Evolutionary conservation across 1,140 invertebrate species (phyloP).

Genomic region (Dendroctonus ponderosae): DNA sequence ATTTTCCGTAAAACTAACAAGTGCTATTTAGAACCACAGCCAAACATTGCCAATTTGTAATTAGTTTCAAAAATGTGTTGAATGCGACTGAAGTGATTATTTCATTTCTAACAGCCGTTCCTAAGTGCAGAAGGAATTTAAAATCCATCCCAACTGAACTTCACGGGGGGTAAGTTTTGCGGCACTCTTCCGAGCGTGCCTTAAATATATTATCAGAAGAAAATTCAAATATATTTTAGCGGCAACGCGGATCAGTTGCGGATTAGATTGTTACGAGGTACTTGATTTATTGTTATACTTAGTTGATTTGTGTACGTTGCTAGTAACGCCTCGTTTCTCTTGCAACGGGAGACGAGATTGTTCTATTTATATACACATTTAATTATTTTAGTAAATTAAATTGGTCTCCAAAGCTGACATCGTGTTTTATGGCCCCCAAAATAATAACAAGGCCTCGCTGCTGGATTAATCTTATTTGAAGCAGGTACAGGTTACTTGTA

Average conservation of each 20-base stretch:
- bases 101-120: too few species aligned
- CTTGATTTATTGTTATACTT: slow-evolving; percentile 40
- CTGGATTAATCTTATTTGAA: slow-evolving; percentile 20
- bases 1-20: too few species aligned
- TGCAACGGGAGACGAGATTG: slow-evolving; percentile 26
- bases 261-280: slow-evolving; percentile 40
- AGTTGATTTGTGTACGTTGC: slow-evolving; percentile 37
- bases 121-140: too few species aligned
- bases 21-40: too few species aligned
- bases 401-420: slow-evolving; percentile 26
- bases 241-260: slow-evolving; percentile 33
- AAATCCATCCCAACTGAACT: neutral
- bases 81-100: too few species aligned
- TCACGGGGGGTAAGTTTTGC: neutral
- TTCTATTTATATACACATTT: slow-evolving; percentile 38
- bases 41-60: too few species aligned
- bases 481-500: slow-evolving; percentile 15
- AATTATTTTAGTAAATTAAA: slow-evolving; percentile 39
- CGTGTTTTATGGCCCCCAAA: slow-evolving; percentile 20
- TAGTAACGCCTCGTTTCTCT: slow-evolving; percentile 33
- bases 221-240: slow-evolving; percentile 32
- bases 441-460: slow-evolving; percentile 10
- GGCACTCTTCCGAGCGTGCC: neutral
- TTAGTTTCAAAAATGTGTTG: too few species aligned
- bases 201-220: slow-evolving; percentile 18